These are phyloP conservation scores for Nomada ferruginata DNA, from an alignment of 2,888 invertebrate species.

Conservation along the genomic window DNA sequence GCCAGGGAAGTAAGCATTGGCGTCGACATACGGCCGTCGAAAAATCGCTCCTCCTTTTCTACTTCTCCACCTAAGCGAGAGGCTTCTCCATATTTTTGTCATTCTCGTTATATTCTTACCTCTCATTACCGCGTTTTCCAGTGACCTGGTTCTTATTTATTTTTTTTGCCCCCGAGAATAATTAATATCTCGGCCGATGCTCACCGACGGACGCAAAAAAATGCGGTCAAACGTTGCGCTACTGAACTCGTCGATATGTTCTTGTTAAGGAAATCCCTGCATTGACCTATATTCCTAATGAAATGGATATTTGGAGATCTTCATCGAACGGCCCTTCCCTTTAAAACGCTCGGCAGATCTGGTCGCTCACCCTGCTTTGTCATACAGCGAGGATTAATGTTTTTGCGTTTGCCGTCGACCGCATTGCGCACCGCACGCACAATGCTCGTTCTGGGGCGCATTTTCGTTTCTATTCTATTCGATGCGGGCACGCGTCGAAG, in stretches of 20 bases:
- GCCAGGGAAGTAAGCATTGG: conserved; percentile 17
- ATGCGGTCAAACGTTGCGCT: conserved; percentile 28
- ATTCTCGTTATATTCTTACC: not conserved
- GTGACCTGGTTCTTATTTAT: conserved; percentile 2
- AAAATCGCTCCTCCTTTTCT: not conserved
- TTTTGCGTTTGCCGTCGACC: not conserved
- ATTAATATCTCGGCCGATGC: conserved; percentile 23
- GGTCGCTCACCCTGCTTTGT: not conserved
- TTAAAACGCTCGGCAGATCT: not conserved
- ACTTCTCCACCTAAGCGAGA: not conserved
- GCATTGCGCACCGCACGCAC: conserved; percentile 9
- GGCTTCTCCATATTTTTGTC: not conserved
- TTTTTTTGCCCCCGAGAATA: conserved; percentile 22
- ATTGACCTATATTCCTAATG: conserved; percentile 21
- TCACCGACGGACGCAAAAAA: conserved; percentile 21
- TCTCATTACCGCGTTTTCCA: not conserved
- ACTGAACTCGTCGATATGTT: conserved; percentile 26
- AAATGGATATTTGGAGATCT: conserved; percentile 19
- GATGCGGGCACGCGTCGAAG: conserved; percentile 4
- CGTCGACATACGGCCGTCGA: conserved; percentile 1
- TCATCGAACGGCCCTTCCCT: not conserved
- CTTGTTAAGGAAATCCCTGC: conserved; percentile 23
- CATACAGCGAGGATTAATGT: not conserved
- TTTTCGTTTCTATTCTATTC: conserved; percentile 14
- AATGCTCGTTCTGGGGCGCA: conserved; percentile 7